Percentiles rank a stretch among this genome's conserved stretches.
Evolutionary conservation across 1,140 invertebrate species (phyloP).

Genomic region (Diachasmimorpha longicaudata): DNA sequence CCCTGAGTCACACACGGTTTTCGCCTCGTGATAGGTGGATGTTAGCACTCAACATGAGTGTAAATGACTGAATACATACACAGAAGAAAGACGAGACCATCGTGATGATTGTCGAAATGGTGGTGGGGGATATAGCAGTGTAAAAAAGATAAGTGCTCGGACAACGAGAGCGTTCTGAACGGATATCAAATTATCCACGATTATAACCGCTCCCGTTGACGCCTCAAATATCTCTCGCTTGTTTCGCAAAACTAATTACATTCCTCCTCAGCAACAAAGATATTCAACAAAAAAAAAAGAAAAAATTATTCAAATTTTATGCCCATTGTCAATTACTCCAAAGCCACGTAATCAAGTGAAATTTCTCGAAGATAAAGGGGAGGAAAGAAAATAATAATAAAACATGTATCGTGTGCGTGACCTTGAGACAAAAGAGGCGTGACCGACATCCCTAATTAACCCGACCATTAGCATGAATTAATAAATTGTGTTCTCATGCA

Average conservation of each 20-base stretch:
- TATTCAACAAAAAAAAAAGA: background rate
- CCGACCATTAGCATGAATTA: constrained; percentile 1
- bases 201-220: constrained; percentile 18
- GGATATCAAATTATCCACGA: constrained; percentile 24
- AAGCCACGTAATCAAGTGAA: background rate
- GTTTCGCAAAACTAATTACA: background rate
- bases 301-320: background rate
- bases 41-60: background rate
- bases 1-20: background rate
- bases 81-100: background rate
- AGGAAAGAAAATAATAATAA: background rate
- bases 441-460: constrained; percentile 4
- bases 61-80: background rate
- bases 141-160: constrained; percentile 15
- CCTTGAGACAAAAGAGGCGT: constrained; percentile 8
- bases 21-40: background rate
- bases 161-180: constrained; percentile 13
- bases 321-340: background rate
- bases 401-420: background rate
- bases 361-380: background rate
- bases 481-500: constrained; percentile 1
- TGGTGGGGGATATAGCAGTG: background rate
- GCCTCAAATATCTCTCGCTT: constrained; percentile 13
- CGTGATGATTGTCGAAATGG: background rate
- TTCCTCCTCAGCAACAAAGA: background rate